Evolutionary conservation across 1,140 invertebrate species (phyloP).

Genomic region (Chironomus striatipennis): DNA sequence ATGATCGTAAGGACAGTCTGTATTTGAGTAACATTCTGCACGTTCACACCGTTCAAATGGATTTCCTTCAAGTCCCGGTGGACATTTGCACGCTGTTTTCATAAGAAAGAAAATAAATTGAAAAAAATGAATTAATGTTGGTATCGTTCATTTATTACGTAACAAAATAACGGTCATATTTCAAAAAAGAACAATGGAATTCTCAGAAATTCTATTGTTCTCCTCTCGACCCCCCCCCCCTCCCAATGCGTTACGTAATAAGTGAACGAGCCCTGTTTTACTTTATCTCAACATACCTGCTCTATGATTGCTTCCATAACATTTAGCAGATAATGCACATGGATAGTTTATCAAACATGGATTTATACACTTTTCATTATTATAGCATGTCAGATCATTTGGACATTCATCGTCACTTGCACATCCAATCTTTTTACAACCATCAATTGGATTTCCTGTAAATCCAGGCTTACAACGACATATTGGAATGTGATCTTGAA

Average conservation of each 20-base stretch:
- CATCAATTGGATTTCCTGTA: conserved; percentile 73
- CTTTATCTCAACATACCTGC: conserved; percentile 39
- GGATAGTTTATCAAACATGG: conserved; percentile 68
- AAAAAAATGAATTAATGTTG: too few species aligned
- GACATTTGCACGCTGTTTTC: conserved; percentile 67
- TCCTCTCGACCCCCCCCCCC: too few species aligned
- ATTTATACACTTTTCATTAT: conserved; percentile 70
- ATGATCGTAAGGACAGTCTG: conserved; percentile 61
- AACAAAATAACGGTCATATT: too few species aligned
- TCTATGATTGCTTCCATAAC: conserved; percentile 65
- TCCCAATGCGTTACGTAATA: too few species aligned
- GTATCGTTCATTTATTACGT: too few species aligned
- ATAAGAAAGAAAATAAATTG: too few species aligned
- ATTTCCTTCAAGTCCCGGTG: conserved; percentile 59
- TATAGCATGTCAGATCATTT: conserved; percentile 68
- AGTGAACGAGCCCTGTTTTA: too few species aligned
- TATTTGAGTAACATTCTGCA: conserved; percentile 68
- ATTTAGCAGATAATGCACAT: conserved; percentile 74
- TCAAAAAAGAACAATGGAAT: too few species aligned
- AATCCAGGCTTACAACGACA: conserved; percentile 69
- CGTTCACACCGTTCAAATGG: conserved; percentile 67
- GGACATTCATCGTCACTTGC: conserved; percentile 70
- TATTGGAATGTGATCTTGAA: conserved; percentile 70
- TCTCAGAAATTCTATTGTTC: too few species aligned
- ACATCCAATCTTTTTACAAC: conserved; percentile 73